Evolutionary conservation across 30 jellyfish, hydroid and myxozoan genomes (phyloP), one percentile per base, ranked within the genome.

Genomic region (Hydractinia symbiolongicarpus): DNA sequence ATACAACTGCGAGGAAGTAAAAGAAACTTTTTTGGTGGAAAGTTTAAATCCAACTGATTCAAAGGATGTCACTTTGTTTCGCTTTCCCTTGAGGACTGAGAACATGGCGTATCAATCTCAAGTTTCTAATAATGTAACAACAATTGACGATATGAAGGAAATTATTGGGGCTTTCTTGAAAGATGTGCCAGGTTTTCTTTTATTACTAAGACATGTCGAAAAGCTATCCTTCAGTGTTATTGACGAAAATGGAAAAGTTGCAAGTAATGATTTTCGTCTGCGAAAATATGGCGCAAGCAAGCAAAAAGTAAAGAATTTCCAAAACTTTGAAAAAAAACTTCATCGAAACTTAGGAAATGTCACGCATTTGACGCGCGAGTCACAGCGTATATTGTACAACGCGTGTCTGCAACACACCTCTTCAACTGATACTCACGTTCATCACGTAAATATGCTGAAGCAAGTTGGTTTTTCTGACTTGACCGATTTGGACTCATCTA

Each of bases 81-180:
- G 96, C 55, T 67, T 87, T 79, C 96, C 96, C 4, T 76, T 87
- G 4, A 51, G 96, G 17, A 82, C 54, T 15, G 55, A 44, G 67
- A 57, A 49, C 10, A 83, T 81, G 86, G 92, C 96, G 66, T 6
- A 16, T 5, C 54, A 15, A 1, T 87, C 96, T 5, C 6, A 61
- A 19, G 64, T 87, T 51, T 82, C 90, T 44, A 14, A 74, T 4
- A 19, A 15, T n/a, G 81, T 73, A n/a, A 82, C 79, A 5, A 66
- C 81, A 4, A 64, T 64, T 5, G 85, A 67, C 21, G 81, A 75
- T 7, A 49, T 87, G 44, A n/a, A 19, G 5, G 20, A 49, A n/a
- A 56, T 86, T 78, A 66, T 86, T 61, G 66, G 55, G 4, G 53
- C 10, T 11, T 86, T 86, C 50, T 60, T 62, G 58, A 16, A 40